phyloP scores from a whole-genome alignment of 2,113 vertebrate species.

The Cavia porcellus region DNA sequence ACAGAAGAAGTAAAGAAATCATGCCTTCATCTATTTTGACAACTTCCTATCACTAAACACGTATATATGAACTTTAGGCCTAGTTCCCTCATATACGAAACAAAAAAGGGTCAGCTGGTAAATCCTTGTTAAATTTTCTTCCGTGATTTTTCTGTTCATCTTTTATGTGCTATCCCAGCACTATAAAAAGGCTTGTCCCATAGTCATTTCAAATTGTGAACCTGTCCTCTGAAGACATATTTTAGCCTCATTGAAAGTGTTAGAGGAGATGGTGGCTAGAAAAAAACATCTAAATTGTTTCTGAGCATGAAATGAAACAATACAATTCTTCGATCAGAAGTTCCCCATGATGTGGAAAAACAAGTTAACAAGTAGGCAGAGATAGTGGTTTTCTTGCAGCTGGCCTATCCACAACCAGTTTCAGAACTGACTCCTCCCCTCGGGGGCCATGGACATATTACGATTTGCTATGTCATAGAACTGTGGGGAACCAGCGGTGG shows the following conservation, averaged over 20 bases:
- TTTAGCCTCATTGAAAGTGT: not conserved
- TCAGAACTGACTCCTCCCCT: not conserved
- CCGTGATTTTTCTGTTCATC: not conserved
- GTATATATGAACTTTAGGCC: not conserved
- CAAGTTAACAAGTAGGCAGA: not conserved
- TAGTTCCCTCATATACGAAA: not conserved
- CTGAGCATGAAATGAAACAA: not conserved
- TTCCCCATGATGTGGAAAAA: not conserved
- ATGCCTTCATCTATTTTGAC: not conserved
- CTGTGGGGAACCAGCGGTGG: too few species aligned
- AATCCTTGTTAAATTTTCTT: not conserved
- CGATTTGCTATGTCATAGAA: not conserved
- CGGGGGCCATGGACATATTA: fast-evolving
- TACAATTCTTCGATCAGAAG: not conserved
- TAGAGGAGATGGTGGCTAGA: not conserved
- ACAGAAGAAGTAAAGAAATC: not conserved
- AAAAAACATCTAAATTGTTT: conserved; percentile 3
- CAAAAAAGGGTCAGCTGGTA: not conserved
- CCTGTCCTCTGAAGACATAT: not conserved
- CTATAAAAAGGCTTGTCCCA: not conserved
- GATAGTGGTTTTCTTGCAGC: not conserved
- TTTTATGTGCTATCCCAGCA: not conserved
- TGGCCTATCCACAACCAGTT: not conserved
- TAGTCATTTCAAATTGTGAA: not conserved
- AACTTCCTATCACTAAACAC: not conserved